Conservation (phyloP, 30 jellyfish, hydroid and myxozoan species). For the Sanderia malayensis region DNA sequence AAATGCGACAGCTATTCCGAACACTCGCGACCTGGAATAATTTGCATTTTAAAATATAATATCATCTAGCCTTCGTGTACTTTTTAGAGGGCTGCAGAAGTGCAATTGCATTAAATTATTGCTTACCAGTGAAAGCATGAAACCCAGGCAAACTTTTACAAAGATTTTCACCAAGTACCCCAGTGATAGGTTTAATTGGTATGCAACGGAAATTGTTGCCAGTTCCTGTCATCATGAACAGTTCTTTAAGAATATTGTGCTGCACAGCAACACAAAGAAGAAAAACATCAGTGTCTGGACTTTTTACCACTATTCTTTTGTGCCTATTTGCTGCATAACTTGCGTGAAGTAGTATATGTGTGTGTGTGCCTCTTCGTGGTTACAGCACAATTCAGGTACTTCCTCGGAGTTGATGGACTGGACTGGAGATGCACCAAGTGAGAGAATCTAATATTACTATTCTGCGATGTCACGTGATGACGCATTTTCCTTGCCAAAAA, state of each 20-base stretch:
- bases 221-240: background rate
- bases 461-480: no score
- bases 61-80: background rate
- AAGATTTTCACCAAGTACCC: background rate
- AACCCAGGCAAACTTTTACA: background rate
- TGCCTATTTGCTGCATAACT: background rate
- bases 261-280: background rate
- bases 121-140: background rate
- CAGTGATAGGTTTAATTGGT: background rate
- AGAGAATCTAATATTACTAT: no score
- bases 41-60: no score
- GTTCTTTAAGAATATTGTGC: background rate
- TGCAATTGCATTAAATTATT: no score
- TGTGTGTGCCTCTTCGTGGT: slow-evolving; percentile 4
- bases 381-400: background rate
- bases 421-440: no score
- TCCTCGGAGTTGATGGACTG: background rate
- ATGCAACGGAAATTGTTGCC: background rate
- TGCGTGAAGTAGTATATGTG: background rate
- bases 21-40: background rate
- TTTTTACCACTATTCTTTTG: no score
- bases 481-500: no score
- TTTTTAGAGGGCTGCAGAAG: background rate
- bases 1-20: background rate
- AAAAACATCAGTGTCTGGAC: background rate